phyloP scores from a whole-genome alignment of 2,888 invertebrate genomes.

The Andrena bucephala region DNA sequence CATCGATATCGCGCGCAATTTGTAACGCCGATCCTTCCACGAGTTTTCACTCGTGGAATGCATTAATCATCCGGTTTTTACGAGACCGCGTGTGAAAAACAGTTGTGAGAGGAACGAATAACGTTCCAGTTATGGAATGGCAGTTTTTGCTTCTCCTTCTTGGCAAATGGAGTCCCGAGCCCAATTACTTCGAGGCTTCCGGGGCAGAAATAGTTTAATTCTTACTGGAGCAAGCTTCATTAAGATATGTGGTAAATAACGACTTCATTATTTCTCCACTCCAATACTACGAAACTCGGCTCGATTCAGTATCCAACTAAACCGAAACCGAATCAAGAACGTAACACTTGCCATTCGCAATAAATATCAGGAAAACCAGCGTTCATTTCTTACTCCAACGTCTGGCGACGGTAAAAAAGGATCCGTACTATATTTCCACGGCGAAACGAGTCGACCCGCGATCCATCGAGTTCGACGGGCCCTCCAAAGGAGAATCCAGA shows the following conservation, averaged over 20 bases:
- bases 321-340: too few species aligned
- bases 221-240: not conserved
- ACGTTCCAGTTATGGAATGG: not conserved
- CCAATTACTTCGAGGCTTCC: constrained; percentile 15
- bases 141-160: not conserved
- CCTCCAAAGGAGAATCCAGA: not conserved
- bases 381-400: not conserved
- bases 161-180: not conserved
- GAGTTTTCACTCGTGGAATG: constrained; percentile 6
- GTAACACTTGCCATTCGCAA: not conserved
- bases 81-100: constrained; percentile 29
- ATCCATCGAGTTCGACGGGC: constrained; percentile 5
- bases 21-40: constrained; percentile 64
- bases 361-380: not conserved
- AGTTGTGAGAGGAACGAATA: constrained; percentile 4
- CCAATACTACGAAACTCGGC: too few species aligned
- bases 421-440: too few species aligned
- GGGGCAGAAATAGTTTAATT: constrained; percentile 3
- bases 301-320: too few species aligned
- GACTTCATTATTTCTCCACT: too few species aligned
- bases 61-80: constrained; percentile 56
- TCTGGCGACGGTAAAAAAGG: not conserved
- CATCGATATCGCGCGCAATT: constrained; percentile 59
- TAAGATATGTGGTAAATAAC: not conserved
- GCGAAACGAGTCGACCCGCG: constrained; percentile 5